Conservation (phyloP, 1,140 invertebrate genomes). For the Hyposmocoma kahamanoa region DNA sequence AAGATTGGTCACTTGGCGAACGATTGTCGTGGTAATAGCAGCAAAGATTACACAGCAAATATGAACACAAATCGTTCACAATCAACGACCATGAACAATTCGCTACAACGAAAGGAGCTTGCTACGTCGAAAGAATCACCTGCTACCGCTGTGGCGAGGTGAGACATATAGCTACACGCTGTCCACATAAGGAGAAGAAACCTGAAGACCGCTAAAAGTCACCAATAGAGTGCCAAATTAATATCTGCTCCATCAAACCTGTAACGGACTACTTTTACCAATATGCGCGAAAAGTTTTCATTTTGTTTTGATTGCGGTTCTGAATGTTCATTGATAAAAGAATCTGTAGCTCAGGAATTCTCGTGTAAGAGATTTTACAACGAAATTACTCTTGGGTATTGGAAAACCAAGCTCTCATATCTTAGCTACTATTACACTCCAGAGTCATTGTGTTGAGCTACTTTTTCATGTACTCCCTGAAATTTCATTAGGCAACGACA, state of each 20-base stretch:
- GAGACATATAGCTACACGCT: not conserved
- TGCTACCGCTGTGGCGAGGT: not conserved
- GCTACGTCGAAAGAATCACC: not conserved
- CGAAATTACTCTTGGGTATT: not conserved
- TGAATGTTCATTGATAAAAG: slow-evolving; percentile 1
- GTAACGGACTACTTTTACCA: not conserved
- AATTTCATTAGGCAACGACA: not conserved
- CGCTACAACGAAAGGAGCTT: not conserved
- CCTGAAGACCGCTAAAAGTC: not conserved
- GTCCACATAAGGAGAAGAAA: not conserved
- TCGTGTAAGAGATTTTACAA: not conserved
- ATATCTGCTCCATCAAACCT: slow-evolving; percentile 2
- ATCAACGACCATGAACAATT: not conserved
- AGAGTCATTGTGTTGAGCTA: not conserved
- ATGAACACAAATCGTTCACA: not conserved
- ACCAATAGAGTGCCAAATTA: not conserved
- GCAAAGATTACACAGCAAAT: not conserved
- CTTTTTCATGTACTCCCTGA: slow-evolving; percentile 1
- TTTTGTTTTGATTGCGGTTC: slow-evolving; percentile 4
- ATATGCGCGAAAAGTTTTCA: not conserved
- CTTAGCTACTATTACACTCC: not conserved
- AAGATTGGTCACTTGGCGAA: not conserved
- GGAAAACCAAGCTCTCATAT: not conserved
- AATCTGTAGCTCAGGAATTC: not conserved
- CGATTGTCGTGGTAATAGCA: not conserved